Evolutionary conservation across 2,797 vertebrate genomes (phyloP), one percentile per base, ranked within the genome.

Genomic region (Acanthis flammea): DNA sequence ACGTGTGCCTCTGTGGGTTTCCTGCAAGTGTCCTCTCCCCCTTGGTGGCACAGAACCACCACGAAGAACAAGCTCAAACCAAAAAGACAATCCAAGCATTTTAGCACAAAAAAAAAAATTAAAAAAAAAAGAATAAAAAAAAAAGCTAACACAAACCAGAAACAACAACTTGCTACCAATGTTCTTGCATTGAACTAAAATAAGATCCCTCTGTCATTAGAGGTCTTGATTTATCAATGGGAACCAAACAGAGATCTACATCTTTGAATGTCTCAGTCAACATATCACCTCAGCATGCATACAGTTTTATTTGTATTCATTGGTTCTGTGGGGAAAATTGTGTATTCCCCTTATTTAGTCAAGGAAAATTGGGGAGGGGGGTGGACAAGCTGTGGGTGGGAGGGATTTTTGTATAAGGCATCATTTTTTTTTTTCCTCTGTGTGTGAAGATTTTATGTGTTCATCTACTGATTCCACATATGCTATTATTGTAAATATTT

Each of bases 401-500:
- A 68, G 85, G 90, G 86, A 45, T 88, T 61, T 83, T 90, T 84
- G 83, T 90, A 94, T 89, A 94, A 97, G 95, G 86, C 93, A 94
- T 96, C 92, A 45, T 93, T 81, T 95, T 97, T 86, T 86, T 87
- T 95, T 96, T 95, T 94, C 81, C 86, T 96, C 93, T 63, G 72
- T 90, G 84, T 94, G 95, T 97, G 94, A 96, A 95, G 93, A 97
- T 97, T 94, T 94, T 96, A 92, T 90, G 92, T 98, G 97, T 97
- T 97, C 92, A 84, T 97, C 96, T 97, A 96, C 97, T 97, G 97
- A 97, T 96, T 97, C 96, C 96, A 95, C 95, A 53, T 93, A 95
- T 96, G 95, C 96, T 97, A 97, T 97, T 97, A 96, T 96, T 98
- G 97, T 98, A 98, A 98, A 98, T 98, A 97, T 96, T 97, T 97